These are phyloP conservation scores for Pomatostomus ruficeps DNA, from an alignment of 2,113 vertebrate species.

Conservation along the genomic window DNA sequence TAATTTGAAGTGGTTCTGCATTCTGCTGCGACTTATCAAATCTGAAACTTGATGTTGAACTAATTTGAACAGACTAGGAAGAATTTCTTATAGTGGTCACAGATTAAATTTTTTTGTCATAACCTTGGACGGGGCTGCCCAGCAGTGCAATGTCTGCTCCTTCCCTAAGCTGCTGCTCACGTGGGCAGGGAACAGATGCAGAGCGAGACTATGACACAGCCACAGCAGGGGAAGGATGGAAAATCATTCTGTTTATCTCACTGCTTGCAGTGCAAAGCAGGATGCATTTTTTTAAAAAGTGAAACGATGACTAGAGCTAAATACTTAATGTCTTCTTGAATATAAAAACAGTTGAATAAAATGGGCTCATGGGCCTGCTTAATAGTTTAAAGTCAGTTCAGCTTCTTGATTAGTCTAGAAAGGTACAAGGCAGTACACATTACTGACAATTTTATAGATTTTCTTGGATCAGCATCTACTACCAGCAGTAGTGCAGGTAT, in stretches of 20 bases:
- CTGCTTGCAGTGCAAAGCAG: neutral
- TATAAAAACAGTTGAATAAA: neutral
- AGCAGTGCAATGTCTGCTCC: neutral
- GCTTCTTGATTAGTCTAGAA: neutral
- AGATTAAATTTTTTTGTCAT: neutral
- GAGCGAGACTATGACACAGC: fast-evolving
- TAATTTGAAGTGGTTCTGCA: neutral
- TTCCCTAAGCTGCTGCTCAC: neutral
- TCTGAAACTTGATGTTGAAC: neutral
- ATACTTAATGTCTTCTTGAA: neutral
- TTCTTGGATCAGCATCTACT: neutral
- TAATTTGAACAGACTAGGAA: neutral
- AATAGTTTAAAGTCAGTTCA: neutral
- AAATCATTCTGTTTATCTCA: neutral
- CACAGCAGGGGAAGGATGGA: neutral
- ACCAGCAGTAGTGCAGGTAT: neutral
- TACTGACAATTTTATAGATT: neutral
- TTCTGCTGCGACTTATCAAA: neutral
- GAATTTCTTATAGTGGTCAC: neutral
- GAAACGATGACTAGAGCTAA: neutral
- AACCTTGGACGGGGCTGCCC: neutral
- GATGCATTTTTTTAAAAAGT: neutral
- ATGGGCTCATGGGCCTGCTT: neutral
- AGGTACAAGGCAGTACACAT: neutral
- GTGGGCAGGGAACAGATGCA: neutral